Percentiles rank a stretch among this genome's conserved stretches.
phyloP scores from a whole-genome alignment of 2,888 invertebrate species.

The Pycnomerus fuliginosus region DNA sequence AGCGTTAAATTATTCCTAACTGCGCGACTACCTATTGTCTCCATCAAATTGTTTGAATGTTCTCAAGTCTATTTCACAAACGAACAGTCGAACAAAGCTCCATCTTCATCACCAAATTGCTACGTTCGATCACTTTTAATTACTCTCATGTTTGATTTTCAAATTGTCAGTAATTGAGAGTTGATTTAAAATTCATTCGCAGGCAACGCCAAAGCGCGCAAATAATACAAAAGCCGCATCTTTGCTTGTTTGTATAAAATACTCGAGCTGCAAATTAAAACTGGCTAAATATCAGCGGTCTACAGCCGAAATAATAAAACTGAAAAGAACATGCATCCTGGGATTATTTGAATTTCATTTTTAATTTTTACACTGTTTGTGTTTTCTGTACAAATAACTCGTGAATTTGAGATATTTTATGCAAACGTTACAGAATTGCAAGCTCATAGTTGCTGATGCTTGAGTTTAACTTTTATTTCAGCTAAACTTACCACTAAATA shows the following conservation, averaged over 20 bases:
- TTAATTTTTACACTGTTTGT: too few species aligned
- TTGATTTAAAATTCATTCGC: slow-evolving; percentile 11
- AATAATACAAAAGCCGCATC: slow-evolving; percentile 13
- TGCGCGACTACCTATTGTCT: not conserved
- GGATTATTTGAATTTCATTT: slow-evolving; percentile 23
- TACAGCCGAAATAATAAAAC: slow-evolving; percentile 18
- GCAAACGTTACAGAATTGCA: too few species aligned
- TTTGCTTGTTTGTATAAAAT: slow-evolving; percentile 20
- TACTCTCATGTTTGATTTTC: slow-evolving; percentile 6
- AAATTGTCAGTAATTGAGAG: slow-evolving; percentile 13
- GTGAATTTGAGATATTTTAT: too few species aligned
- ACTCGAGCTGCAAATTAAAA: slow-evolving; percentile 21
- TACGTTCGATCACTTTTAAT: too few species aligned
- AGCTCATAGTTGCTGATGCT: too few species aligned
- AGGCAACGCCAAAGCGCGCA: slow-evolving; percentile 10
- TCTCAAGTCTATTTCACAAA: not conserved
- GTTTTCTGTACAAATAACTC: too few species aligned
- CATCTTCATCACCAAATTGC: too few species aligned
- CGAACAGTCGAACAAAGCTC: not conserved
- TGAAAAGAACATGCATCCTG: slow-evolving; percentile 19
- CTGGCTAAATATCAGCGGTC: slow-evolving; percentile 20
- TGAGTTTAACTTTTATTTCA: too few species aligned
- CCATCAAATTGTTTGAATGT: not conserved
- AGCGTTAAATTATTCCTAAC: not conserved
- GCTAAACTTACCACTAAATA: too few species aligned